Percentiles rank a stretch among this genome's conserved stretches.
These are phyloP conservation scores for Mastacembelus armatus DNA, from an alignment of 2,797 vertebrate species.

Conservation along the genomic window DNA sequence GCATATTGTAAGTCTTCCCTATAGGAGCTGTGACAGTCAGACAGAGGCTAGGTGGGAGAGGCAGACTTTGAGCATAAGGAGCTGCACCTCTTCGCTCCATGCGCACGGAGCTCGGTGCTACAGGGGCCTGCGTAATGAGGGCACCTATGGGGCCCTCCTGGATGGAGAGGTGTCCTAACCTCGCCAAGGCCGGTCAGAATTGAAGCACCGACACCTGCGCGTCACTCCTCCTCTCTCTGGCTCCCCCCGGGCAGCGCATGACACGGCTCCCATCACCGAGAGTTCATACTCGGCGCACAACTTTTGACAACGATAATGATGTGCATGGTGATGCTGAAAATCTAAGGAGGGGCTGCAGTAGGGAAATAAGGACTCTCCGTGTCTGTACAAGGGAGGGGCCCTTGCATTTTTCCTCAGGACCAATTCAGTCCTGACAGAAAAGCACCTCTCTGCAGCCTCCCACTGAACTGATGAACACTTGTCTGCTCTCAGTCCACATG, in stretches of 20 bases:
- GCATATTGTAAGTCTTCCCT: slow-evolving; percentile 58
- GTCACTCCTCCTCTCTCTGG: slow-evolving; percentile 31
- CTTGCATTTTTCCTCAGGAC: slow-evolving; percentile 49
- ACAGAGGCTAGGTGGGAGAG: slow-evolving; percentile 70
- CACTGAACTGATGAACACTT: slow-evolving; percentile 48
- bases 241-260: slow-evolving; percentile 46
- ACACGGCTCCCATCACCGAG: slow-evolving; percentile 45
- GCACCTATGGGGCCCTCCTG: slow-evolving; percentile 82
- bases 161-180: slow-evolving; percentile 82
- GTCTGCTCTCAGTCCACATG: slow-evolving; percentile 13
- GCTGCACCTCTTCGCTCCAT: slow-evolving; percentile 65
- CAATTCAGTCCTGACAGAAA: slow-evolving; percentile 44
- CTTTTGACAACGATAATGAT: slow-evolving; percentile 80
- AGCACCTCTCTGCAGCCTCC: slow-evolving; percentile 46
- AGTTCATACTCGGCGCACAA: slow-evolving; percentile 64
- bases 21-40: slow-evolving; percentile 78
- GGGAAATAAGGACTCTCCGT: slow-evolving; percentile 51
- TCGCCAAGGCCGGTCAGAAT: slow-evolving; percentile 70
- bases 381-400: slow-evolving; percentile 35
- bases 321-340: slow-evolving; percentile 68
- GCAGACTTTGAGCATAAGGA: slow-evolving; percentile 61
- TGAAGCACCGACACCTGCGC: slow-evolving; percentile 69
- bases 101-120: slow-evolving; percentile 65
- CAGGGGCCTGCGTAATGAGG: slow-evolving; percentile 83
- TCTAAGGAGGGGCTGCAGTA: slow-evolving; percentile 48